Conservation (phyloP, 2,888 invertebrate genomes). For the Hydraecia micacea region DNA sequence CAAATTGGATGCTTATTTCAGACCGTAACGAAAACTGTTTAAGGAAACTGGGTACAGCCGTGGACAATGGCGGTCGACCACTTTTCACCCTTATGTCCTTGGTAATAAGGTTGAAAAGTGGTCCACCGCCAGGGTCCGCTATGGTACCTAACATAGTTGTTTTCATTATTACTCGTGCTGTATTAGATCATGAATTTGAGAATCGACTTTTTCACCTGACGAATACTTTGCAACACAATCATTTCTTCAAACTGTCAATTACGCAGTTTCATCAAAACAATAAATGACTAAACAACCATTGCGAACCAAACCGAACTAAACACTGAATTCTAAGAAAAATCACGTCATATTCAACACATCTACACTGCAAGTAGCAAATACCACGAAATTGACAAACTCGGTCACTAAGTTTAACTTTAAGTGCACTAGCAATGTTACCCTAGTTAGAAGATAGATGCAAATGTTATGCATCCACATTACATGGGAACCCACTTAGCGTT, state of each 20-base stretch:
- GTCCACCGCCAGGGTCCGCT: too few relatives aligned
- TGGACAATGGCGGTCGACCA: too few relatives aligned
- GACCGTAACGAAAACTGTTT: background rate
- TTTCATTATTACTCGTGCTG: background rate
- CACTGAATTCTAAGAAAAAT: constrained; percentile 44
- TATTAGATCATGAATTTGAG: background rate
- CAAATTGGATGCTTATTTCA: background rate
- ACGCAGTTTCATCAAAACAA: constrained; percentile 16
- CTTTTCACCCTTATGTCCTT: too few relatives aligned
- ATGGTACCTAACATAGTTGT: background rate
- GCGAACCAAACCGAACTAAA: background rate
- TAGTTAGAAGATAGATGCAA: constrained; percentile 62
- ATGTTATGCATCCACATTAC: constrained; percentile 60
- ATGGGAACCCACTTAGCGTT: constrained; percentile 61
- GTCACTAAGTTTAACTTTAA: constrained; percentile 53
- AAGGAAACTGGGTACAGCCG: too few relatives aligned
- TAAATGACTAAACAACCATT: constrained; percentile 23
- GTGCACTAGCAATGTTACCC: constrained; percentile 45
- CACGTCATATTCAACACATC: constrained; percentile 36
- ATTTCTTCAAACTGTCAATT: background rate
- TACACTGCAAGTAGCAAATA: constrained; percentile 28
- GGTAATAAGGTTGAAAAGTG: too few relatives aligned
- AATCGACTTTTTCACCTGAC: background rate
- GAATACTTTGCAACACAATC: background rate
- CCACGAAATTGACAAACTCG: constrained; percentile 53